Base-by-base conservation (phyloP, 1,140 invertebrate species). In the Portunus trituberculatus region DNA sequence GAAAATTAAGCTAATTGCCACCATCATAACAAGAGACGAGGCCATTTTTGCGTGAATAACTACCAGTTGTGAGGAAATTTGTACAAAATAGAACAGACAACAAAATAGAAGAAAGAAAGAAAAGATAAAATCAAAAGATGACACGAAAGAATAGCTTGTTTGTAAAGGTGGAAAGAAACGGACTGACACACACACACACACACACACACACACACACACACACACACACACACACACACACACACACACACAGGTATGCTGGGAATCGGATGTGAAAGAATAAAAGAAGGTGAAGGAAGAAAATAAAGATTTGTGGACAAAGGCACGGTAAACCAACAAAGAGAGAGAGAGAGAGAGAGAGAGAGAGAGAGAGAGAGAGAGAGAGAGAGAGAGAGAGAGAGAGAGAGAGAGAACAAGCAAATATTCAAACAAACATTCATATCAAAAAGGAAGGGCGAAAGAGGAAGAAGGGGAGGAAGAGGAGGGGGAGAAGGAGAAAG, bases 331-430 rank as follows among this genome's bases (percentile, higher is more conserved):
- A 39, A 39, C 39, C 39, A 39, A 39, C 39, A 39, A 0, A 59
- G 52, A 59, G 52, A 59, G 52, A 59, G 52, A 59, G 52, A 59
- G 52, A 59, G 52, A 59, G 52, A 59, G 52, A 59, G 52, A 59
- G 52, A 59, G 52, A 59, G 52, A 59, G 52, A 59, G 52, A 59
- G 52, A 59, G 52, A 59, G 52, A 59, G 52, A 59, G 52, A 59
- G 52, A 59, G 52, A 59, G 52, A 59, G 52, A 59, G 52, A 59
- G 52, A 59, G 52, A 59, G 52, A 59, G 67, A 76, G 20, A 76
- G 67, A 76, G 67, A 76, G 67, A 76, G 20, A 76, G 67, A 76
- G 20, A 76, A 76, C 67, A 76, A 76, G 67, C 67, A 76, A 76
- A 76, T n/a, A 76, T 76, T 20, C 67, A 76, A 76, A 76, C 67